Percentiles rank a stretch among this genome's conserved stretches.
These are phyloP conservation scores for Gasterosteus aculeatus DNA, from an alignment of 2,113 vertebrate species.

Conservation along the genomic window DNA sequence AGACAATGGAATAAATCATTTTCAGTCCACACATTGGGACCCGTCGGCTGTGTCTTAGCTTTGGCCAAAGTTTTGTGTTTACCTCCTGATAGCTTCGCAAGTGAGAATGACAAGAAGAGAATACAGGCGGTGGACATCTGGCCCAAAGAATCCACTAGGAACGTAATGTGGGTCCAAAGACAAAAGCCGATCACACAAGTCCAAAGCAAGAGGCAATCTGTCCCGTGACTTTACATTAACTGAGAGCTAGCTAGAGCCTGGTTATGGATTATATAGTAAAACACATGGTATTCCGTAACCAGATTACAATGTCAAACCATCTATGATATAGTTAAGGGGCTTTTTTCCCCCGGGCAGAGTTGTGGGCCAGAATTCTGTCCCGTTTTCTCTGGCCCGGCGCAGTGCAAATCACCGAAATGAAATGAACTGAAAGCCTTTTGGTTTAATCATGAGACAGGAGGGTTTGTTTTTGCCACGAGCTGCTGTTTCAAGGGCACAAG, in stretches of 20 bases:
- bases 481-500: constrained; percentile 27
- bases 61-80: constrained; percentile 21
- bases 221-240: constrained; percentile 13
- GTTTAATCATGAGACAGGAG: constrained; percentile 24
- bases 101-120: constrained; percentile 25
- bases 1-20: constrained; percentile 29
- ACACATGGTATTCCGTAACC: constrained; percentile 26
- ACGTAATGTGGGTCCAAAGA: constrained; percentile 11
- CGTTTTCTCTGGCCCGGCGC: background rate
- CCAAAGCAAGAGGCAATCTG: constrained; percentile 16
- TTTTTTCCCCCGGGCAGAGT: background rate
- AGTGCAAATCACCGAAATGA: constrained; percentile 25
- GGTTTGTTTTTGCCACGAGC: constrained; percentile 24
- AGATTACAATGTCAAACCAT: constrained; percentile 36
- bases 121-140: constrained; percentile 7
- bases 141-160: background rate
- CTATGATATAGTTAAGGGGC: background rate
- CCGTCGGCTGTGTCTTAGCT: constrained; percentile 17
- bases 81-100: constrained; percentile 15
- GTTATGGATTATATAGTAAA: constrained; percentile 24
- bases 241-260: constrained; percentile 10
- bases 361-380: background rate
- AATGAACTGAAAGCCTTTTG: constrained; percentile 9
- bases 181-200: constrained; percentile 20
- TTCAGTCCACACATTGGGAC: constrained; percentile 12